A percentile compares a stretch with the other conserved stretches of the same genome.
phyloP scores from a whole-genome alignment of 2,888 invertebrate genomes.

The Rhimphoctona megacephalus region DNA sequence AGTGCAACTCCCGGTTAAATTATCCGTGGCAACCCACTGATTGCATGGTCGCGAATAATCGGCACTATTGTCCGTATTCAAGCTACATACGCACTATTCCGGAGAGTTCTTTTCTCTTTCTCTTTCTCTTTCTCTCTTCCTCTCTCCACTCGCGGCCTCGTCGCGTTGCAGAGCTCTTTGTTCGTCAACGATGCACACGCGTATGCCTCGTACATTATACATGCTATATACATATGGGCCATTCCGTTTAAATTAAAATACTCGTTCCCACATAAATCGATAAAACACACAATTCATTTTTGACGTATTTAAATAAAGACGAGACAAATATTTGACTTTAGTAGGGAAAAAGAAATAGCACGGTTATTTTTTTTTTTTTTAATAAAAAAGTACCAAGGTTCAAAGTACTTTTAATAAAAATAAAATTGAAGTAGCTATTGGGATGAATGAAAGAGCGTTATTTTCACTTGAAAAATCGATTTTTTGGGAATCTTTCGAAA shows the following conservation, averaged over 20 bases:
- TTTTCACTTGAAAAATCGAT: neutral
- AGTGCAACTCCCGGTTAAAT: conserved; percentile 61
- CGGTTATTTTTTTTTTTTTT: neutral
- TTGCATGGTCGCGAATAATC: conserved; percentile 68
- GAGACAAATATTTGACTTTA: neutral
- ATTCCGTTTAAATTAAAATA: conserved; percentile 4
- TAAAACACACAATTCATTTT: neutral
- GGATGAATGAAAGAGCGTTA: neutral
- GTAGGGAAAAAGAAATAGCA: neutral
- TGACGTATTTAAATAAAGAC: neutral
- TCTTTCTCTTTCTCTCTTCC: conserved; percentile 33
- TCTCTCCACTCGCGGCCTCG: conserved; percentile 7
- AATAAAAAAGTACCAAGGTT: neutral
- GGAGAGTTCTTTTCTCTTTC: conserved; percentile 17
- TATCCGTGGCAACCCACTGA: conserved; percentile 63
- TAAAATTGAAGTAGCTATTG: too few species aligned
- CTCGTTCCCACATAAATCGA: neutral
- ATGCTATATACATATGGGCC: conserved; percentile 5
- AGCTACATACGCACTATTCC: conserved; percentile 39
- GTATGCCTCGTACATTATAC: conserved; percentile 6
- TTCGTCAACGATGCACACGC: conserved; percentile 48
- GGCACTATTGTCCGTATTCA: conserved; percentile 61
- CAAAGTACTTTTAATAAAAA: neutral
- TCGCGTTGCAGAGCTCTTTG: conserved; percentile 46
- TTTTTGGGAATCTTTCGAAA: neutral